phyloP scores from a whole-genome alignment of 2,113 vertebrate species.

The Okapia johnstoni region DNA sequence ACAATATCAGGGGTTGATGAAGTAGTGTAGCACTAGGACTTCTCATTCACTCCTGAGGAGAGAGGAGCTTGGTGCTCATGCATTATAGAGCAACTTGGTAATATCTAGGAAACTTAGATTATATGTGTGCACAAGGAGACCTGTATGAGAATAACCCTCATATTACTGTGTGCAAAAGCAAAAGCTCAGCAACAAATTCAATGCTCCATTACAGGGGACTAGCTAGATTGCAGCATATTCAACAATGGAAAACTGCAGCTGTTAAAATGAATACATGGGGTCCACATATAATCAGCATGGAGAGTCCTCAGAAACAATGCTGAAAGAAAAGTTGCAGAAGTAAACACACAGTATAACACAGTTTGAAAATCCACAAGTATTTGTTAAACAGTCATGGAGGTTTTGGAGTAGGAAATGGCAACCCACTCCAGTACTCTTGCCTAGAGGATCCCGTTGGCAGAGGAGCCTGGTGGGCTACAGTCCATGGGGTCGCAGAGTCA shows the following conservation, averaged over 20 bases:
- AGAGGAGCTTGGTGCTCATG: not conserved
- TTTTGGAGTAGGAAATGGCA: not conserved
- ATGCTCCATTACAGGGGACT: not conserved
- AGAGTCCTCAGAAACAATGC: not conserved
- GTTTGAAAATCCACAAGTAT: slow-evolving; percentile 15
- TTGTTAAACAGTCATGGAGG: not conserved
- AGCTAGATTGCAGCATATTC: not conserved
- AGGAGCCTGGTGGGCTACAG: not conserved
- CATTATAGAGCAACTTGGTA: not conserved
- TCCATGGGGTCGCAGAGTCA: not conserved
- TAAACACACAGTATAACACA: not conserved
- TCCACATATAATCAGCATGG: not conserved
- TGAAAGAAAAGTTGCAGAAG: not conserved
- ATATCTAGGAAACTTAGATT: not conserved
- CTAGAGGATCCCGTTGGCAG: not conserved
- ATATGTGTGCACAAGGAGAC: not conserved
- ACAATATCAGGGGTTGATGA: not conserved
- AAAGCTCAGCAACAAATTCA: not conserved
- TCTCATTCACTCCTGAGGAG: not conserved
- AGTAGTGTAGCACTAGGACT: not conserved
- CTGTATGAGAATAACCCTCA: not conserved
- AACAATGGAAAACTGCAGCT: not conserved
- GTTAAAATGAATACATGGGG: not conserved
- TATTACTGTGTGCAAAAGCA: not conserved
- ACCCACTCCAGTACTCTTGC: not conserved